Evolutionary conservation across 2,888 invertebrate species (phyloP), one percentile per base, ranked within the genome.

Genomic region (Sabatieria punctata): DNA sequence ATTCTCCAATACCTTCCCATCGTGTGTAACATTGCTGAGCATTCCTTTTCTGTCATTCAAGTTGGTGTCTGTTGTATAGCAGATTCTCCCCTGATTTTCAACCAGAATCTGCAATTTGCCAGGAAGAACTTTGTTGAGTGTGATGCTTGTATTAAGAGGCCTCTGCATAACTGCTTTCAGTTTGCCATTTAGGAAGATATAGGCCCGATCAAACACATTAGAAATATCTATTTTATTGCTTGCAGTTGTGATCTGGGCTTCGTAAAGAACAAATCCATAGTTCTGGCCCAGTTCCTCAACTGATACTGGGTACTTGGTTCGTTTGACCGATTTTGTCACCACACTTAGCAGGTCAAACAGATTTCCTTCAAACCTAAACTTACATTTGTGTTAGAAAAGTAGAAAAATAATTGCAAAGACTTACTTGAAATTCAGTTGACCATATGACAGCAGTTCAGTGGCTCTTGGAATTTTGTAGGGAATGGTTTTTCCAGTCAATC

Each of bases 51-150:
- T 57, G 57, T 23, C 41, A 43, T 44, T 59, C n/a, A n/a, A n/a
- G 26, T 54, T 53, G 18, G 63, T 56, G 18, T 42, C 49, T 25
- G 23, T n/a, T 22, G 67, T 66, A 57, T 68, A 82, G 66, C 82
- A 82, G 35, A 82, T 74, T 43, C 83, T 74, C 3, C 85, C 86
- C 71, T 82, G 81, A 64, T 80, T 83, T 67, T 85, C 85, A 1
- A 72, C 70, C 6, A 72, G 51, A 30, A 72, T 58, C 15, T 43
- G 38, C 21, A 38, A 15, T 15, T 30, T 30, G 4, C 18, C 19
- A n/a, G n/a, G n/a, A n/a, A n/a, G n/a, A n/a, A n/a, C n/a, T n/a
- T n/a, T n/a, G n/a, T n/a, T n/a, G n/a, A n/a, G n/a, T 4, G 39
- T 19, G 39, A 22, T 15, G 4, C 4, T 4, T 19, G 18, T 21